These are phyloP conservation scores for Amphibalanus amphitrite DNA, from an alignment of 1,140 invertebrate species.

Conservation along the genomic window DNA sequence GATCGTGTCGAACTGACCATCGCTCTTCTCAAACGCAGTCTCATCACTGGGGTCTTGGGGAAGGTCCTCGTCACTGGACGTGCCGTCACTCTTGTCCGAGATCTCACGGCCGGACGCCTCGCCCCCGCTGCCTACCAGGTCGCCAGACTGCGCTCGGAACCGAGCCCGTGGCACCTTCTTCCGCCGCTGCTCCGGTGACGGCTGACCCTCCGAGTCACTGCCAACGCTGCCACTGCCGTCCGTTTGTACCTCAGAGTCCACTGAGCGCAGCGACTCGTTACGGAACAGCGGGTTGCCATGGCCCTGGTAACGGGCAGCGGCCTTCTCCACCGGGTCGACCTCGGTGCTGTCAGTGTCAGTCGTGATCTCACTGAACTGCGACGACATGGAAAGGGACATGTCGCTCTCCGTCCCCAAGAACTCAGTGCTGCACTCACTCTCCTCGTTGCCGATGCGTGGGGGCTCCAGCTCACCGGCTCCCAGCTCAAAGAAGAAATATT, in stretches of 20 bases:
- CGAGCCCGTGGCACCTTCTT: conserved; percentile 40
- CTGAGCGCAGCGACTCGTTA: conserved; percentile 17
- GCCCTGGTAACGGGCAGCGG: conserved; percentile 70
- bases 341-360: conserved; percentile 22
- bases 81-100: too few species aligned
- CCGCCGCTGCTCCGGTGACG: conserved; percentile 58
- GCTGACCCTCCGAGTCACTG: conserved; percentile 64
- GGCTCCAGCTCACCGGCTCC: conserved; percentile 38
- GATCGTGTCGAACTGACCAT: conserved; percentile 42
- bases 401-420: conserved; percentile 59
- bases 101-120: too few species aligned
- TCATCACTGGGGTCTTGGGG: too few species aligned
- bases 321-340: conserved; percentile 46
- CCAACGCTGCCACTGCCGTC: conserved; percentile 67
- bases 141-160: too few species aligned
- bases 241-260: conserved; percentile 24
- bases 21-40: too few species aligned
- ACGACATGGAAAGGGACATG: conserved; percentile 55
- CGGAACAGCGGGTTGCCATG: conserved; percentile 62
- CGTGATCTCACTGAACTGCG: conserved; percentile 63
- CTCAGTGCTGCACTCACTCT: conserved; percentile 36
- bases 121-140: too few species aligned
- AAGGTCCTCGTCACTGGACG: too few species aligned
- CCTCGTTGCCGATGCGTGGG: conserved; percentile 23
- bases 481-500: conserved; percentile 75